Evolutionary conservation across 2,113 vertebrate species (phyloP).

Genomic region (Merops nubicus): DNA sequence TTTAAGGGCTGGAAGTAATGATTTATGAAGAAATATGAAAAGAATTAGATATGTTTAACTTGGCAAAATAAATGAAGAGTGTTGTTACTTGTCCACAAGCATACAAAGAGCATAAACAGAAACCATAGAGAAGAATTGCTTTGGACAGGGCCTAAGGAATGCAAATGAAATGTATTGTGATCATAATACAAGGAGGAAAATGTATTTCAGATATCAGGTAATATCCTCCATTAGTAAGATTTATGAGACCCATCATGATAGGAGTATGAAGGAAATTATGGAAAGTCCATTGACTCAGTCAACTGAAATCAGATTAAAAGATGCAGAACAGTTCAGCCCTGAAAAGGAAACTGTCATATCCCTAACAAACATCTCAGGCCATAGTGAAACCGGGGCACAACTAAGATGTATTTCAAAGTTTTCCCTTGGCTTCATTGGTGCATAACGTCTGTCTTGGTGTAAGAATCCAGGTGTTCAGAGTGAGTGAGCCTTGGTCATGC

Average conservation of each 20-base stretch:
- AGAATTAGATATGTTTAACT: constrained; percentile 48
- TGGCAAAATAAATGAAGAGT: constrained; percentile 35
- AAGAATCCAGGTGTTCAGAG: not conserved
- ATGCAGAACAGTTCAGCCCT: constrained; percentile 53
- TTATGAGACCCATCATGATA: constrained; percentile 70
- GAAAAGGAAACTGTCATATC: not conserved
- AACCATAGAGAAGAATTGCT: constrained; percentile 60
- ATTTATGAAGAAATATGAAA: constrained; percentile 57
- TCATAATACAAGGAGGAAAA: constrained; percentile 74
- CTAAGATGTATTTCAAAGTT: not conserved
- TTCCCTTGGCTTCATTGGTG: not conserved
- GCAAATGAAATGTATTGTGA: constrained; percentile 69
- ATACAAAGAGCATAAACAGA: constrained; percentile 52
- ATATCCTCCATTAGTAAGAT: constrained; percentile 74
- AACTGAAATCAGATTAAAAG: constrained; percentile 64
- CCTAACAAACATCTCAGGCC: constrained; percentile 17
- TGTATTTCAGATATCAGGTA: constrained; percentile 70
- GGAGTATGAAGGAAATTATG: constrained; percentile 49
- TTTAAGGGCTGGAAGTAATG: constrained; percentile 35
- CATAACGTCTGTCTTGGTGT: not conserved
- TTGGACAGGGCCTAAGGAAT: constrained; percentile 57
- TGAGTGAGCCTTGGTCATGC: not conserved
- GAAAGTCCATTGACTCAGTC: constrained; percentile 66
- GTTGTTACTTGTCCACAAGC: constrained; percentile 50
- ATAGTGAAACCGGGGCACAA: not conserved